Evolutionary conservation across 2,113 vertebrate genomes (phyloP).

Genomic region (Sterrhoptilus dennistouni): DNA sequence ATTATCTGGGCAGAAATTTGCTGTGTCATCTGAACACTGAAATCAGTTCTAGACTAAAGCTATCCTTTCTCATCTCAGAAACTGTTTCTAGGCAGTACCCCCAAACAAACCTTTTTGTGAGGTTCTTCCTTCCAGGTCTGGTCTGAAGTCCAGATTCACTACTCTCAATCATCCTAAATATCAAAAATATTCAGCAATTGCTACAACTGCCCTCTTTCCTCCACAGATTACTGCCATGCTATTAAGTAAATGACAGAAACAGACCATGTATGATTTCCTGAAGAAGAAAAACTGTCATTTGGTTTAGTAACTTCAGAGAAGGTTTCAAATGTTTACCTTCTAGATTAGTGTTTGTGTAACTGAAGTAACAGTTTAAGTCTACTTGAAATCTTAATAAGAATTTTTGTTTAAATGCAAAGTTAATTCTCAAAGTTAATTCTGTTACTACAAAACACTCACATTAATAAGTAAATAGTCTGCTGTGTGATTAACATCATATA

Average conservation of each 20-base stretch:
- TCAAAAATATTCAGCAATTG: background rate
- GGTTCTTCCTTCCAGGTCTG: background rate
- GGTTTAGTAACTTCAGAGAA: background rate
- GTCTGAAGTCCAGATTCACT: background rate
- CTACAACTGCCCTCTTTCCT: background rate
- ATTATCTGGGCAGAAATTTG: background rate
- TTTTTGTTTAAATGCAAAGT: background rate
- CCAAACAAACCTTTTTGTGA: background rate
- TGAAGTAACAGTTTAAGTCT: background rate
- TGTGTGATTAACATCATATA: background rate
- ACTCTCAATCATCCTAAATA: background rate
- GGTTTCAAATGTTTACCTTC: background rate
- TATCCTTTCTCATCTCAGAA: background rate
- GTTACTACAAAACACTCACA: background rate
- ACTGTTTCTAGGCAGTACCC: background rate
- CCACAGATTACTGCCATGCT: background rate
- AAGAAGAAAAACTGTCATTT: background rate
- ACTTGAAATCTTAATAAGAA: background rate
- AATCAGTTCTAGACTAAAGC: background rate
- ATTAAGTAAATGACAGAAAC: background rate
- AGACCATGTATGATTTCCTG: background rate
- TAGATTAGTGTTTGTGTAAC: background rate
- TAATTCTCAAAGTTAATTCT: background rate
- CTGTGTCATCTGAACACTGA: background rate
- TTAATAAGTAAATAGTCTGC: background rate